Evolutionary conservation across 2,113 vertebrate genomes (phyloP).

Genomic region (Seriola quinqueradiata): DNA sequence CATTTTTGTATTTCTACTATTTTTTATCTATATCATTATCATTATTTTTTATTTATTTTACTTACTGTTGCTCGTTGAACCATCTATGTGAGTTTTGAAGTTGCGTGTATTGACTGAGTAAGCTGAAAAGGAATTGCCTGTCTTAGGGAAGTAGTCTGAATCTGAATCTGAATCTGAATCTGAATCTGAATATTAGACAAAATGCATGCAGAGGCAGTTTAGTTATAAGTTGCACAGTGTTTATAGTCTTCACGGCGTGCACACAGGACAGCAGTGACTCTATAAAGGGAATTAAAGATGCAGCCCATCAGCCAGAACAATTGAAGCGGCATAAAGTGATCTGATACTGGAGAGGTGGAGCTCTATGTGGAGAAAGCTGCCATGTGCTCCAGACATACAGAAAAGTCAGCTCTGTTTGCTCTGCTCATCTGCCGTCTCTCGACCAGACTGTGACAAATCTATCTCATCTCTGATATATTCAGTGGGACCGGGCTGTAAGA

Average conservation of each 20-base stretch:
- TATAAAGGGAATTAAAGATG: conserved; percentile 24
- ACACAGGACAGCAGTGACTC: background rate
- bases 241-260: background rate
- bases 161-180: too few species aligned
- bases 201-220: background rate
- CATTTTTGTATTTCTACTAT: too few species aligned
- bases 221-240: conserved; percentile 11
- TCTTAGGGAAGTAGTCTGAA: too few species aligned
- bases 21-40: too few species aligned
- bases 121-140: too few species aligned
- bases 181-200: too few species aligned
- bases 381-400: background rate
- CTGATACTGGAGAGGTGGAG: background rate
- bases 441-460: conserved; percentile 57
- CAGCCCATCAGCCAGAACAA: conserved; percentile 8
- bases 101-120: too few species aligned
- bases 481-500: conserved; percentile 30
- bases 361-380: background rate
- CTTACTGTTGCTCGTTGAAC: too few species aligned
- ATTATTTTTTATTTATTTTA: too few species aligned
- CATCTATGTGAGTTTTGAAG: too few species aligned
- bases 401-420: conserved; percentile 20
- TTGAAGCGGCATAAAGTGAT: background rate
- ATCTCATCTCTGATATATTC: conserved; percentile 53
- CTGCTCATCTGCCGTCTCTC: conserved; percentile 11